Base-by-base conservation (phyloP, 2,797 vertebrate genomes). In the Cirrhinus molitorella region DNA sequence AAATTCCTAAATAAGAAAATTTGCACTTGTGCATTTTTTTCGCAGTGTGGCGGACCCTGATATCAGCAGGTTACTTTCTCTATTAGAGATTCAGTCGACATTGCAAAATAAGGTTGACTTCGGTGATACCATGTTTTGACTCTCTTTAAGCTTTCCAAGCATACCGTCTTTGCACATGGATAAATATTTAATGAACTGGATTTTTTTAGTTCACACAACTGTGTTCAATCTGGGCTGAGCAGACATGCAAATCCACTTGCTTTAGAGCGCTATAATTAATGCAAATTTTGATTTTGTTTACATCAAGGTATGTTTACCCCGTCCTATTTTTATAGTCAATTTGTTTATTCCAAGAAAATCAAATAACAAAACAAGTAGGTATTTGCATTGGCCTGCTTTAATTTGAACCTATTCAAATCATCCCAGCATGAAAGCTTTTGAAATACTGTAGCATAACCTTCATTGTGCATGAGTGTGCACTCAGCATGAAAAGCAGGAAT, bases 1-100 rank as follows among this genome's bases (percentile, higher is more conserved):
- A 57, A 87, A 82, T 25, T 86, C 76, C 55, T 78, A 57, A 79
- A 84, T 65, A 84, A 79, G 79, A 61, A 78, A 70, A 65, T 72
- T 53, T 72, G 78, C 43, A 47, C 67, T 74, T 73, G 84, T 71
- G 66, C 66, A 57, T 83, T 71, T 84, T 37, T 73, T 73, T 51
- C 74, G 19, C 53, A 23, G 82, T 73, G 74, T 67, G 72, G 16
- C 17, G 68, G 63, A 66, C 61, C 47, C 71, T 70, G 55, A 75
- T 51, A 83, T 81, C 76, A 85, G 87, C 85, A 72, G 77, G 68
- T 82, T 85, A 67, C 72, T 9, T 14, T 73, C 47, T 85, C 59
- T 78, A 70, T 78, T 81, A 80, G 40, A 63, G 67, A 79, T 76
- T 57, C 71, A 61, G 80, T 43, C 51, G 55, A 73, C 66, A 23